Conservation (phyloP, 2,797 vertebrate genomes). For the Semaprochilodus insignis region DNA sequence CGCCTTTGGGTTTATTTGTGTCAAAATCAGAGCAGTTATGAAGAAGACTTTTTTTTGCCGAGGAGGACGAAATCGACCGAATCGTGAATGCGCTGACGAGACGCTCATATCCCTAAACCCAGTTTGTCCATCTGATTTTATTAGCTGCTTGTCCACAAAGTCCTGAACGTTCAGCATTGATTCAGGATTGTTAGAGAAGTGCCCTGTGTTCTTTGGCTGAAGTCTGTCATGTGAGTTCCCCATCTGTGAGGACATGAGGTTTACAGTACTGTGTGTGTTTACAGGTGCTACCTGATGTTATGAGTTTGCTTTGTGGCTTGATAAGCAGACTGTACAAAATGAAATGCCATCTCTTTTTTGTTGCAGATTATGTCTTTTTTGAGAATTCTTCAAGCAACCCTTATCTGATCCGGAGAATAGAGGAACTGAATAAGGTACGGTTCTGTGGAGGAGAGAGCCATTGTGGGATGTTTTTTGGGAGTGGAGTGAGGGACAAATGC, state of each 20-base stretch:
- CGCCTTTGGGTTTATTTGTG: not conserved
- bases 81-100: no score
- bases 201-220: not conserved
- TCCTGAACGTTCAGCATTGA: not conserved
- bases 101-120: not conserved
- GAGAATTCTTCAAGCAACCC: constrained; percentile 99
- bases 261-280: not conserved
- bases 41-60: no score
- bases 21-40: not conserved
- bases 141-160: not conserved
- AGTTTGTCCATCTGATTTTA: not conserved
- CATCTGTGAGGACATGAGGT: not conserved
- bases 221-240: not conserved
- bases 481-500: not conserved
- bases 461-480: not conserved
- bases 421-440: constrained; percentile 96
- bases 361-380: constrained; percentile 98
- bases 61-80: no score
- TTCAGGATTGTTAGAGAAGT: not conserved
- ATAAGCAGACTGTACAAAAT: not conserved
- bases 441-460: constrained; percentile 13
- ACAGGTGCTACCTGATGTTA: not conserved
- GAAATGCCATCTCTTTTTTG: constrained; percentile 41
- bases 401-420: constrained; percentile 96
- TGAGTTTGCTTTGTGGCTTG: not conserved